A percentile compares a stretch with the other conserved stretches of the same genome.
These are phyloP conservation scores for Meteorus colon DNA, from an alignment of 2,888 invertebrate species.

Conservation along the genomic window DNA sequence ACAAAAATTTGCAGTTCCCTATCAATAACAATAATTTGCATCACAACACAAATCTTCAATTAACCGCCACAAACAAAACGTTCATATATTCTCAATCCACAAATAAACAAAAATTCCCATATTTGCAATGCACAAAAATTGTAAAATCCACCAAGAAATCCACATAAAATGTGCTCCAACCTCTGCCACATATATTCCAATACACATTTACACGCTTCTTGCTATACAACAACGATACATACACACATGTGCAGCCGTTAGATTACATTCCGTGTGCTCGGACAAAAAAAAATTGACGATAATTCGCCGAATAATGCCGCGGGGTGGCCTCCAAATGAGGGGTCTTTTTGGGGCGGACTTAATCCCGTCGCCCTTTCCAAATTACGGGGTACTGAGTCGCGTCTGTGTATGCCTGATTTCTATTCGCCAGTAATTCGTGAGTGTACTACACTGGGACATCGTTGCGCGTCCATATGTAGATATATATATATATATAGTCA, in stretches of 20 bases:
- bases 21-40: too few relatives aligned
- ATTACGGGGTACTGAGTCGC: constrained; percentile 58
- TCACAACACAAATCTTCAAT: too few relatives aligned
- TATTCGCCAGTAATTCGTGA: constrained; percentile 64
- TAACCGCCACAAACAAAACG: too few relatives aligned
- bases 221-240: too few relatives aligned
- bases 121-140: too few relatives aligned
- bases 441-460: constrained; percentile 42
- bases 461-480: constrained; percentile 11
- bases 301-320: constrained; percentile 33
- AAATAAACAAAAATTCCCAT: too few relatives aligned
- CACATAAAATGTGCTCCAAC: too few relatives aligned
- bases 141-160: too few relatives aligned
- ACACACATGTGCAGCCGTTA: not conserved
- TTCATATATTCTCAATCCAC: too few relatives aligned
- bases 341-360: constrained; percentile 61
- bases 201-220: too few relatives aligned
- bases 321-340: constrained; percentile 57
- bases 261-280: constrained; percentile 8
- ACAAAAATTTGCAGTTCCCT: too few relatives aligned
- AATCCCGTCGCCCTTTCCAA: constrained; percentile 64
- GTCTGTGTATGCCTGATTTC: constrained; percentile 50
- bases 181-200: too few relatives aligned
- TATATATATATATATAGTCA: constrained; percentile 13
- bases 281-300: constrained; percentile 35